Evolutionary conservation across 2,888 invertebrate genomes (phyloP), one percentile per base, ranked within the genome.

Genomic region (Callyntrura sp.): DNA sequence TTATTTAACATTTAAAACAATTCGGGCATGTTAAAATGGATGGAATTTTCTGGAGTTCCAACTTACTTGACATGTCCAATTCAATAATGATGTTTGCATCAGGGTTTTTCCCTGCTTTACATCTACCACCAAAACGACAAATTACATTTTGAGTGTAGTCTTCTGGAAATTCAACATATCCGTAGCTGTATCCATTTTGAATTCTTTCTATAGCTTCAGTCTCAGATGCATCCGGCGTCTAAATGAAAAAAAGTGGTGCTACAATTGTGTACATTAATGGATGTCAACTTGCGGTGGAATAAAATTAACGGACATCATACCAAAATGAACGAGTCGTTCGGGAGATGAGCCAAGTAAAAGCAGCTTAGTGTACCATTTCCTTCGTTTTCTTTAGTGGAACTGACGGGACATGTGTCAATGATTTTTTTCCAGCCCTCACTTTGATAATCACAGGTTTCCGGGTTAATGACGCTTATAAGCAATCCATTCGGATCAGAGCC

Each of bases 11-110:
- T 57, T 17, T 17, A n/a, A 57, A 23, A 0, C 57, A 17, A n/a
- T 17, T 17, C n/a, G 51, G 57, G 2, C n/a, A 57, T 8, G 5
- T 45, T 45, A 45, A 5, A n/a, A 5, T 57, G n/a, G 57, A 17
- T 17, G 6, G 9, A 55, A 9, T 14, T 55, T 55, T 14, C n/a
- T n/a, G n/a, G 60, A 23, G 57, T 1, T 70, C 20, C 12, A 17
- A 79, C 90, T 95, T 94, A 98, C 97, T 98, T 93, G 98, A 97
- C 97, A 98, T 98, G 94, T 98, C 98, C 86, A 98, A 96, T 97
- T 98, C 98, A 82, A 98, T 97, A 94, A 97, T 96, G 90, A 98
- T 96, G 94, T 98, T 98, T 76, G 98, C 35, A 98, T 91, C 97
- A 97, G 92, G 97, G 96, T 35, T 35, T 35, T 6, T 35, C 6